Evolutionary conservation across 2,888 invertebrate species (phyloP).

Genomic region (Busseola fusca): DNA sequence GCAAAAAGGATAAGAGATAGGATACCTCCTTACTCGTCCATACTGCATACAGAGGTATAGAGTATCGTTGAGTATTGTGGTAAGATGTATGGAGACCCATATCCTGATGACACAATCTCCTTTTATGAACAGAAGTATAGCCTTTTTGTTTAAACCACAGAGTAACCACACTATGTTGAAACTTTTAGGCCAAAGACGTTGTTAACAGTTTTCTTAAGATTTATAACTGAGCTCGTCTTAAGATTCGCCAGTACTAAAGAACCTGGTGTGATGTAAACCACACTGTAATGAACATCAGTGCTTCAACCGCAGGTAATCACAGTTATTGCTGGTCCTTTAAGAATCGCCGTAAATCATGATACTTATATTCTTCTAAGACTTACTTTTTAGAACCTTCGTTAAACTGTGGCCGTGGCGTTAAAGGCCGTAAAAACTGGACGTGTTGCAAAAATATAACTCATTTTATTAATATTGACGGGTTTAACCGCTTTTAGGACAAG

Average conservation of each 20-base stretch:
- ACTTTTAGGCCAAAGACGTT: background rate
- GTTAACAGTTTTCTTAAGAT: constrained; percentile 14
- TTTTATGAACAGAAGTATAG: background rate
- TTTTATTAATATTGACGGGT: constrained; percentile 7
- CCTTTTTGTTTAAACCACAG: background rate
- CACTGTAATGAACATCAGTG: constrained; percentile 56
- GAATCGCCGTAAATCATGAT: constrained; percentile 56
- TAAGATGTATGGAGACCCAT: background rate
- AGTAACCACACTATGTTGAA: constrained; percentile 2
- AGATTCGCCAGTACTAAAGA: background rate
- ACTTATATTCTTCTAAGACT: constrained; percentile 30
- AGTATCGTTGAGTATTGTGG: background rate
- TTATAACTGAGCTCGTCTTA: background rate
- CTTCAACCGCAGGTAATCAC: constrained; percentile 66
- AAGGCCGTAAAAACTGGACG: constrained; percentile 13
- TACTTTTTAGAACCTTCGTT: constrained; percentile 14
- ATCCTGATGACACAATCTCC: background rate
- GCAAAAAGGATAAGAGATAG: background rate
- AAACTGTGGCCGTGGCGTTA: constrained; percentile 19
- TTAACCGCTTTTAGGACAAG: background rate
- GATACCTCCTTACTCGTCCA: background rate
- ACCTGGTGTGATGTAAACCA: constrained; percentile 30
- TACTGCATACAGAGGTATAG: background rate
- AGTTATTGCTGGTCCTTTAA: constrained; percentile 58
- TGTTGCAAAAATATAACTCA: constrained; percentile 15